Evolutionary conservation across 2,797 vertebrate genomes (phyloP), one percentile per base, ranked within the genome.

Genomic region (Eurystomus glaucurus): DNA sequence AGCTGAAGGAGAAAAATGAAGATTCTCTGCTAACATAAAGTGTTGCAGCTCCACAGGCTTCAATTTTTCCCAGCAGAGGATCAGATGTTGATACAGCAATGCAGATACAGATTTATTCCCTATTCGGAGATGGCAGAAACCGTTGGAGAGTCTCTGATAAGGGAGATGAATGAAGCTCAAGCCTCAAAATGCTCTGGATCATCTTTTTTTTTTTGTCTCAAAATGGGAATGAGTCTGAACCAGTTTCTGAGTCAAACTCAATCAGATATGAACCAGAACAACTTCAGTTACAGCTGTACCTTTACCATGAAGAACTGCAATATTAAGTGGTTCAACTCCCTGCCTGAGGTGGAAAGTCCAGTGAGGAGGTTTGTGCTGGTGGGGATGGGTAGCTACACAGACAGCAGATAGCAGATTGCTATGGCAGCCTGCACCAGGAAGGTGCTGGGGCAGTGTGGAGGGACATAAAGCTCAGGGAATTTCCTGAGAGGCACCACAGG

Each of bases 371-470:
- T 68, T 66, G 54, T 62, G 70, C 37, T 1, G 0, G 31, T 23
- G 18, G 43, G 37, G 48, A 31, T 26, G 15, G 16, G 55, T 7
- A 51, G 26, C 66, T 48, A n/a, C 7, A 1, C 45, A n/a, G 58
- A 16, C 9, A 52, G 50, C 21, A 35, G 20, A 37, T 0, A 48
- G 55, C 18, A 54, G 26, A 35, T 28, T 33, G 20, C 46, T 60
- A 15, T 0, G 0, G 62, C 64, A 71, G 29, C 14, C 11, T 64
- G 21, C 0, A 1, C 10, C 2, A 1, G 45, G 69, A 64, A 16
- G 29, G 25, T 1, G 1, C 70, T 2, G 4, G 48, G 19, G 11
- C 16, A 39, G 52, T 15, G 18, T 41, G 31, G 28, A 65, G 19
- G 26, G 54, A 41, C 3, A 0, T 31, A 45, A 54, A 71, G 14